Evolutionary conservation across 2,113 vertebrate genomes (phyloP).

Genomic region (Phasianus colchicus): DNA sequence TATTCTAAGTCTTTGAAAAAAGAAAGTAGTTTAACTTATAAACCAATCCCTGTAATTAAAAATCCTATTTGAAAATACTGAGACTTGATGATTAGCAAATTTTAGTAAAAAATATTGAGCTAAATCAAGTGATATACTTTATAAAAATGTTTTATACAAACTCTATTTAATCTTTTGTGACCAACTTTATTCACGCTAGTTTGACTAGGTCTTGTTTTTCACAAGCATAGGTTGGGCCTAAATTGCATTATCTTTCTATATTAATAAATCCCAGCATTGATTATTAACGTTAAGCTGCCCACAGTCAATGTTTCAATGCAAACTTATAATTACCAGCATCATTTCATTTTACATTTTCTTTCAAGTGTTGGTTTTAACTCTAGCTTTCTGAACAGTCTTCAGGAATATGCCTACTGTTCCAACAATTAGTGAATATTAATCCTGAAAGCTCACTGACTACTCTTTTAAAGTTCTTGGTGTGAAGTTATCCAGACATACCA

Average conservation of each 20-base stretch:
- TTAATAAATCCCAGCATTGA: background rate
- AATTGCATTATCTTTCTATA: background rate
- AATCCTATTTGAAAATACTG: background rate
- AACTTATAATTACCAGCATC: background rate
- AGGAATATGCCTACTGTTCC: constrained; percentile 17
- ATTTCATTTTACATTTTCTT: constrained; percentile 25
- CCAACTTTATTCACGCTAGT: background rate
- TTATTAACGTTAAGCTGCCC: background rate
- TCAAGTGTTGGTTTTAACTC: background rate
- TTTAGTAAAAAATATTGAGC: background rate
- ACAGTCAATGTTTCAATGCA: background rate
- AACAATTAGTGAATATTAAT: constrained; percentile 35
- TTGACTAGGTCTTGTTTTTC: background rate
- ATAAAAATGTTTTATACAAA: constrained; percentile 2
- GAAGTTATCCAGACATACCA: constrained; percentile 32
- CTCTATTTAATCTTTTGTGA: background rate
- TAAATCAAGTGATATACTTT: background rate
- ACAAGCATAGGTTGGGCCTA: background rate
- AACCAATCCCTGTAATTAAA: background rate
- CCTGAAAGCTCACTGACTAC: constrained; percentile 24
- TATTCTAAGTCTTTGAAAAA: background rate
- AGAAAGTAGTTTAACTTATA: background rate
- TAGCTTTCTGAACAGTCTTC: constrained; percentile 17
- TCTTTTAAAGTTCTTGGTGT: constrained; percentile 24
- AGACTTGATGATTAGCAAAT: background rate